Percentiles rank a stretch among this genome's conserved stretches.
phyloP scores from a whole-genome alignment of 2,888 invertebrate species.

The Peribatodes rhomboidaria region DNA sequence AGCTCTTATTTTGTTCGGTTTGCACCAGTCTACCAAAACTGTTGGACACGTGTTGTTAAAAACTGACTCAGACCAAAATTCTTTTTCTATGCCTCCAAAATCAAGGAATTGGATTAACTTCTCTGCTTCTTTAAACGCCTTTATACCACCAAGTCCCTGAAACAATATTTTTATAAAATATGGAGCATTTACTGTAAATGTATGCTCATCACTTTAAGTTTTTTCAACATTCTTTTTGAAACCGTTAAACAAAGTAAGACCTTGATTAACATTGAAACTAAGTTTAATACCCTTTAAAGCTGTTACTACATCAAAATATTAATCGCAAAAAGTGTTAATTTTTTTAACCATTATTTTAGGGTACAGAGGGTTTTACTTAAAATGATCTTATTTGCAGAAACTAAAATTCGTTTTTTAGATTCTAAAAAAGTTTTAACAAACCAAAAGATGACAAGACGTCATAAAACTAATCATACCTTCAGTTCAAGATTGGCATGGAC shows the following conservation, averaged over 20 bases:
- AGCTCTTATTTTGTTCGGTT: conserved; percentile 76
- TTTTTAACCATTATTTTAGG: too few species aligned
- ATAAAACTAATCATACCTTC: conserved; percentile 61
- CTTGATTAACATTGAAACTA: too few species aligned
- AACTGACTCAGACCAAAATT: conserved; percentile 79
- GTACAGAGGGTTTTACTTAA: too few species aligned
- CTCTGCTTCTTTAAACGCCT: conserved; percentile 81
- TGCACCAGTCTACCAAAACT: conserved; percentile 81
- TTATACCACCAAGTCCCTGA: conserved; percentile 79
- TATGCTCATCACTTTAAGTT: not conserved
- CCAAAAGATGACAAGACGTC: too few species aligned
- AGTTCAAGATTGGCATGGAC: conserved; percentile 78
- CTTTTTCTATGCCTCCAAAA: conserved; percentile 75
- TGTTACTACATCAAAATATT: too few species aligned
- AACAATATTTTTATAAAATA: not conserved
- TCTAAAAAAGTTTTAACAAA: too few species aligned
- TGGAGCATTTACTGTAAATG: too few species aligned
- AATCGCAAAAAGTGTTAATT: too few species aligned
- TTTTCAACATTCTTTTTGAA: not conserved
- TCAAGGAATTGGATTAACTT: conserved; percentile 74
- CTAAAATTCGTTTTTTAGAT: too few species aligned
- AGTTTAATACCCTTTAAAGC: too few species aligned
- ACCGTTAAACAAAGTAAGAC: too few species aligned
- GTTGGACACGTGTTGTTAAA: conserved; percentile 81
- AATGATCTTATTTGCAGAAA: too few species aligned